Conservation (phyloP, 1,140 invertebrate species). For the Lasioglossum albipes region DNA sequence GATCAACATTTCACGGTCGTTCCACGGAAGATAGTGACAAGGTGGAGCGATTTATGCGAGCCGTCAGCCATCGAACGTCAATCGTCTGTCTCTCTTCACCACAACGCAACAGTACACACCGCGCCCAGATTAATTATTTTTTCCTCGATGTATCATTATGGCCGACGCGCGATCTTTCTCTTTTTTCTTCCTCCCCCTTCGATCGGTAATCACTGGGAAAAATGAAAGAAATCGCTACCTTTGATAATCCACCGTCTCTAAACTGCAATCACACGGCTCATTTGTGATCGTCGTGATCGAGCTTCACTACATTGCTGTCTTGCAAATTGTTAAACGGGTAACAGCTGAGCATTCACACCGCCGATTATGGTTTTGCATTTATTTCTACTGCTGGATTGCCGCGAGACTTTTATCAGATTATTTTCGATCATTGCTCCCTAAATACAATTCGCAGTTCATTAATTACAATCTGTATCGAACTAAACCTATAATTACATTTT, state of each 20-base stretch:
- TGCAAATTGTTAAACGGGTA: background rate
- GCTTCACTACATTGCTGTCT: background rate
- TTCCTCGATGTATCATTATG: background rate
- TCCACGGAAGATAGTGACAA: background rate
- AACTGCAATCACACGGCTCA: constrained; percentile 16
- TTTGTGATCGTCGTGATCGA: background rate
- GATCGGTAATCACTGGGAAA: background rate
- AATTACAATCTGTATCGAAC: too few relatives aligned
- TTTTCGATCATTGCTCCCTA: too few relatives aligned
- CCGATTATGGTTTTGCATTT: too few relatives aligned
- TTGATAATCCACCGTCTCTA: background rate
- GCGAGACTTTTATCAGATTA: too few relatives aligned
- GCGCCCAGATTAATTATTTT: constrained; percentile 11
- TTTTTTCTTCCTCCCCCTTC: background rate
- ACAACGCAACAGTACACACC: background rate
- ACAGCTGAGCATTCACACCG: too few relatives aligned
- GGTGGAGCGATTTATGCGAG: background rate
- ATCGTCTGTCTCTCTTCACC: background rate
- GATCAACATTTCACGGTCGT: constrained; percentile 1
- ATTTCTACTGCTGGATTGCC: too few relatives aligned
- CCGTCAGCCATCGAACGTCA: background rate
- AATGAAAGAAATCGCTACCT: background rate
- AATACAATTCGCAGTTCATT: too few relatives aligned
- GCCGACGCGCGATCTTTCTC: too few relatives aligned
- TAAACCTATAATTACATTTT: too few relatives aligned